These are phyloP conservation scores for Sandelia bainsii DNA, from an alignment of 2,797 vertebrate genomes.

Conservation along the genomic window DNA sequence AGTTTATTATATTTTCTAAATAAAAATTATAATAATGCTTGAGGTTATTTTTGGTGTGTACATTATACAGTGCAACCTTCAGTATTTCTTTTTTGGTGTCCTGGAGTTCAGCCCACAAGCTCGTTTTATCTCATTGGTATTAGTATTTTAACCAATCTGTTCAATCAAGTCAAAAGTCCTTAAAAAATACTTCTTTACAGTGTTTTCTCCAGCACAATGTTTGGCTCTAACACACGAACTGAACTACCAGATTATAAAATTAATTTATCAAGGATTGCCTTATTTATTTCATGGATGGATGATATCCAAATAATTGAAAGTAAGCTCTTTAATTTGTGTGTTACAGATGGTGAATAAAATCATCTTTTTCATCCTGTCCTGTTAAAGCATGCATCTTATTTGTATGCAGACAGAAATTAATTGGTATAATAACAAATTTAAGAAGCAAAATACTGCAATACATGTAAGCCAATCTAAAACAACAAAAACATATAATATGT, in stretches of 20 bases:
- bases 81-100: background rate
- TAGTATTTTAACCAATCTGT: background rate
- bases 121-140: background rate
- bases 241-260: background rate
- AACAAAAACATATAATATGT: background rate
- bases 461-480: too few species aligned
- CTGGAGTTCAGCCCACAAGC: background rate
- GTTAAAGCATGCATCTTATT: background rate
- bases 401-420: background rate
- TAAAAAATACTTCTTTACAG: too few species aligned
- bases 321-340: background rate
- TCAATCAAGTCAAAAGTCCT: background rate
- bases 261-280: background rate
- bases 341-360: conserved; percentile 1
- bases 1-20: conserved; percentile 7
- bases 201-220: conserved; percentile 1
- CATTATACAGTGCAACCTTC: background rate
- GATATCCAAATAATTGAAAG: conserved; percentile 14
- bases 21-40: background rate
- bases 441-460: background rate
- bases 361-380: background rate
- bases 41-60: background rate
- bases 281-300: background rate
- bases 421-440: too few species aligned
- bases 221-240: conserved; percentile 1